A percentile compares a stretch with the other conserved stretches of the same genome.
Conservation (phyloP, 2,888 invertebrate genomes). For the Pheosia gnoma region DNA sequence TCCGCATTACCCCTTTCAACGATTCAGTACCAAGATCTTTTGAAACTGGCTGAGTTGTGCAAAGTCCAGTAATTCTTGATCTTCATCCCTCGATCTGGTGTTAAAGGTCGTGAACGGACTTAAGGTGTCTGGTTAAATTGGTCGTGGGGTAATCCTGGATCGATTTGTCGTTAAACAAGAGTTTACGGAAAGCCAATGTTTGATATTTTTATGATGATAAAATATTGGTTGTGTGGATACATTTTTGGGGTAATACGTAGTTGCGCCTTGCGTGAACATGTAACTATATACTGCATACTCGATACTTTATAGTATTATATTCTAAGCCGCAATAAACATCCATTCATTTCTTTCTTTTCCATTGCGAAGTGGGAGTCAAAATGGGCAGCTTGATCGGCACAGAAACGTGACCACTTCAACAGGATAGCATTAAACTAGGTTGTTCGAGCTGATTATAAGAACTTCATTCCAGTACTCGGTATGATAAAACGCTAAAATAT, state of each 20-base stretch:
- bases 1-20: background rate
- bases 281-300: too few species aligned
- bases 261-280: background rate
- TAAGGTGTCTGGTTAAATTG: constrained; percentile 13
- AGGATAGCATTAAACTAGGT: too few species aligned
- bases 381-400: too few species aligned
- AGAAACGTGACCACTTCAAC: too few species aligned
- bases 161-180: constrained; percentile 27
- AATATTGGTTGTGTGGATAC: constrained; percentile 11
- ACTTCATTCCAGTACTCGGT: too few species aligned
- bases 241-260: background rate
- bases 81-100: constrained; percentile 1
- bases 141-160: constrained; percentile 17
- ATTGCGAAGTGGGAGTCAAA: too few species aligned
- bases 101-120: background rate
- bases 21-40: constrained; percentile 4
- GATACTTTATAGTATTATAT: too few species aligned
- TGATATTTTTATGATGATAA: constrained; percentile 10
- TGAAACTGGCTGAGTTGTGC: constrained; percentile 6
- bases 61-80: constrained; percentile 14
- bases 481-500: too few species aligned
- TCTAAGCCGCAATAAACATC: too few species aligned
- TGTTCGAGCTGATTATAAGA: too few species aligned
- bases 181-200: constrained; percentile 14
- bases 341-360: too few species aligned